Base-by-base conservation (phyloP, 1,140 invertebrate genomes). In the Bradysia coprophila region DNA sequence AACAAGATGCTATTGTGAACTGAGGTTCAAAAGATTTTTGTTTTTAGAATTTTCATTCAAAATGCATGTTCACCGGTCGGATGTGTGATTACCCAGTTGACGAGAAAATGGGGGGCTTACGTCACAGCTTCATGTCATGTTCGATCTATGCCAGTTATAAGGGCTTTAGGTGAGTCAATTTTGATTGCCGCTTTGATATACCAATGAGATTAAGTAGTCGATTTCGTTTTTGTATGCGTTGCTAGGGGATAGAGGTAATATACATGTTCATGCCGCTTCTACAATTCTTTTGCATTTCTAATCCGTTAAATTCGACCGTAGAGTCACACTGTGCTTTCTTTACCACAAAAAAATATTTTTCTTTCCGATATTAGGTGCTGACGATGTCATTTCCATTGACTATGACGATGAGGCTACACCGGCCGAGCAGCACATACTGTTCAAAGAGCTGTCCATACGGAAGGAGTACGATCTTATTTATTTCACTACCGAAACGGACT, bases 61-160 rank as follows among this genome's bases (percentile, higher is more conserved):
- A 77, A 71, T 37, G 81, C 76, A 19, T 71, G 71, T 47, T 78
- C 75, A 19, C 73, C 78, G 15, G 66, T 78, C 19, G 81, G 80
- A 21, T 77, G 76, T 50, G 69, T 82, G 48, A 65, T 81, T 31
- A 71, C 77, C 38, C 81, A 86, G 59, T 54, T 84, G 31, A 59
- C 78, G 32, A 74, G 73, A 47, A 56, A 73, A 10, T 82, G 78
- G 75, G 76, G 75, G 21, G 73, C 69, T 23, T 48, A 68, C 40
- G 64, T 77, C 8, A 67, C 71, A 9, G 63, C 68, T 2, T 65
- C 70, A 13, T 73, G 73, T 46, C 64, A 57, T 50, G 48, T 57
- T 22, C 57, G 69, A 36, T 68, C 68, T 9, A 49, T 64, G 8
- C 63, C 64, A 19, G 59, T 75, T 13, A 65, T 66, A 42, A 62